Base-by-base conservation (phyloP, 1,140 invertebrate species). In the Microplitis demolitor region DNA sequence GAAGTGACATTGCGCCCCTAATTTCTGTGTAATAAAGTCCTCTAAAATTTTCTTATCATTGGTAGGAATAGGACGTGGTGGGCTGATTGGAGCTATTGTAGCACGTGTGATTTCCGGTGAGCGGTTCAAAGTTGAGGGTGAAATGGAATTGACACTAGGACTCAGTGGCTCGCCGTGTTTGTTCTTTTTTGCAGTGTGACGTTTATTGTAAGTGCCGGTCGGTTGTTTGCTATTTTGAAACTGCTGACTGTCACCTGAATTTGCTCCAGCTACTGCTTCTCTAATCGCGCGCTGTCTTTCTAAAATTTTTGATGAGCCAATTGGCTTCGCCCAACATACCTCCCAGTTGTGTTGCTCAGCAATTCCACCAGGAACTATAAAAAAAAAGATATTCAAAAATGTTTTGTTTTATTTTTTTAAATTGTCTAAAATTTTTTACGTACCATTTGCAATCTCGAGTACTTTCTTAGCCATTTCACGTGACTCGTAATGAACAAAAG, bases 241-340 rank as follows among this genome's bases (percentile, higher is more conserved):
- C 69, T 74, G 75, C 34, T 72, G 35, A 11, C 74, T 60, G 24
- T 77, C 62, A 4, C 39, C n/a, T 9, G 5, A 35, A 4, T 31
- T 64, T 13, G 24, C n/a, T 14, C 31, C 34, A n/a, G 54, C 58
- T 1, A 76, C 33, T 14, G 85, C 85, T 61, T 84, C 84, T 62
- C 80, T 80, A 50, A 86, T 85, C 14, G 80, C 79, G 51, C 76
- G 73, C 63, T 85, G 83, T 62, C 85, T 77, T 64, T 86, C 85
- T 4, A 80, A 56, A 24, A 76, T 71, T 74, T 85, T 85, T 5
- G 80, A 76, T 0, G 82, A 78, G 35, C 80, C 79, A 31, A 86
- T 86, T 31, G 86, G 86, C 53, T 87, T 87, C 6, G 86, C 85
- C 86, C 86, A 87, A 13, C 77, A 76, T 35, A 87, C 72, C 74